These are phyloP conservation scores for Patella depressa DNA, from an alignment of 2,888 invertebrate genomes.

Conservation along the genomic window DNA sequence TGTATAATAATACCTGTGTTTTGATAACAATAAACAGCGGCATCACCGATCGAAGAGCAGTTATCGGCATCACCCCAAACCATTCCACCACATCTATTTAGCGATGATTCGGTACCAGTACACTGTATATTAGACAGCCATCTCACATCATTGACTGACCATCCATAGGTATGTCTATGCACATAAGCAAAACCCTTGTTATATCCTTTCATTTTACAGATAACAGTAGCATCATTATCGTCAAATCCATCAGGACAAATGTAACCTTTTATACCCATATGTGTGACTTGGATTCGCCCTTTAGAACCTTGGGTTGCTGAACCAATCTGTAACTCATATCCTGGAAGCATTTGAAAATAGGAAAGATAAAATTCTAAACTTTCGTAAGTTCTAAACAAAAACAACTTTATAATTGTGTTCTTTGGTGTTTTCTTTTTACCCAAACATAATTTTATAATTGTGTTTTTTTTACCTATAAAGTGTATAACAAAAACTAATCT, in stretches of 20 bases:
- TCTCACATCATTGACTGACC: background rate
- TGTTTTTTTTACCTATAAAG: too few relatives aligned
- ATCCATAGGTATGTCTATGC: constrained; percentile 7
- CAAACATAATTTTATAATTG: too few relatives aligned
- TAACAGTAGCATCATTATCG: constrained; percentile 52
- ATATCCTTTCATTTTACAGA: constrained; percentile 53
- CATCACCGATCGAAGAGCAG: constrained; percentile 42
- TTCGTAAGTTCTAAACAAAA: too few relatives aligned
- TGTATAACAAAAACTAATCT: too few relatives aligned
- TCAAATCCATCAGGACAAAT: constrained; percentile 55
- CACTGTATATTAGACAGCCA: constrained; percentile 26
- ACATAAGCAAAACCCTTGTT: constrained; percentile 50
- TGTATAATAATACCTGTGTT: constrained; percentile 40
- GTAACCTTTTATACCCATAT: constrained; percentile 51
- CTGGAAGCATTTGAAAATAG: background rate
- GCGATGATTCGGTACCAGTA: constrained; percentile 20
- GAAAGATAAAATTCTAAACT: too few relatives aligned
- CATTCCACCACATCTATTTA: constrained; percentile 45
- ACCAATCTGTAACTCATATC: constrained; percentile 6
- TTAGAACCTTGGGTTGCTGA: constrained; percentile 17
- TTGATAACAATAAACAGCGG: constrained; percentile 53
- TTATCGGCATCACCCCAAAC: constrained; percentile 49
- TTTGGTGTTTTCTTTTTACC: too few relatives aligned
- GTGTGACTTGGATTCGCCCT: constrained; percentile 45
- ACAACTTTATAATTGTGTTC: too few relatives aligned